These are phyloP conservation scores for Sus scrofa DNA, from an alignment of 2,113 vertebrate genomes.

Conservation along the genomic window DNA sequence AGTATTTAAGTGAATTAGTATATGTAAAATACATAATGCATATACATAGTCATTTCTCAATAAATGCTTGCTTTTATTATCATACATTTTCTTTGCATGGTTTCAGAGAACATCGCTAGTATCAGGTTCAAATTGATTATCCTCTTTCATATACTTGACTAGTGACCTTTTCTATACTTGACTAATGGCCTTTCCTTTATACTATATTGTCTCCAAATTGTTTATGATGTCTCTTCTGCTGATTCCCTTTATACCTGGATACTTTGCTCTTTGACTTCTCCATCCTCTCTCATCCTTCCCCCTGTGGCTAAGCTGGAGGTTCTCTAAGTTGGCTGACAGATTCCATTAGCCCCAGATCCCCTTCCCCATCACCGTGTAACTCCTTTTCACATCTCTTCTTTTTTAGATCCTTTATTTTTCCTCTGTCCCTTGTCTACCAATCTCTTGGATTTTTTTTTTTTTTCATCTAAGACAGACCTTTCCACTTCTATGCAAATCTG, in stretches of 20 bases:
- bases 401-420: neutral
- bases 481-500: neutral
- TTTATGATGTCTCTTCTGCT: neutral
- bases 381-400: neutral
- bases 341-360: neutral
- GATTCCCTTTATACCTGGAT: neutral
- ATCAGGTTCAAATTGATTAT: neutral
- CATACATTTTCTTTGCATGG: neutral
- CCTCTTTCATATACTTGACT: neutral
- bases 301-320: neutral
- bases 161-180: no score
- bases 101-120: neutral
- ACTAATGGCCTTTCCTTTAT: neutral
- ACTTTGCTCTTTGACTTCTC: neutral
- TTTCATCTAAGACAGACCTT: neutral
- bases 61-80: conserved; percentile 21
- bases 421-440: neutral
- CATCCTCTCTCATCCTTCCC: neutral
- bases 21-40: neutral
- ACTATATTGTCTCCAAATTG: neutral
- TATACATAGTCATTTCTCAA: conserved; percentile 2
- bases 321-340: neutral
- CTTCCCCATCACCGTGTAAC: neutral
- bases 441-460: neutral
- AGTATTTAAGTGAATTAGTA: neutral